Conservation (phyloP, 2,797 vertebrate species). For the Salmo trutta region DNA sequence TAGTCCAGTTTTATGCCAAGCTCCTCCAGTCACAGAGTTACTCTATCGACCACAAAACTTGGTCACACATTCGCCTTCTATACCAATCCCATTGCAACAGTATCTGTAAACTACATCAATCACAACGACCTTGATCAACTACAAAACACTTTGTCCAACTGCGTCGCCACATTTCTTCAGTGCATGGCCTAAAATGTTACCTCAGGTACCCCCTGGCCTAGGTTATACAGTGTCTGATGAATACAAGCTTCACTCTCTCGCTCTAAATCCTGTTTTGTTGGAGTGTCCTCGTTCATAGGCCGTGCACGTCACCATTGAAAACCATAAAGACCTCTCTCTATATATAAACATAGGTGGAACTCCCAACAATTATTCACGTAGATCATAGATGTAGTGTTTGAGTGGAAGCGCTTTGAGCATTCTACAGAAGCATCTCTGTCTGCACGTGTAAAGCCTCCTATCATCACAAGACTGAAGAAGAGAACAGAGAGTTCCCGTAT, state of each 20-base stretch:
- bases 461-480: not conserved
- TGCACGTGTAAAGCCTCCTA: not conserved
- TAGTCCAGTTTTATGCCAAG: not conserved
- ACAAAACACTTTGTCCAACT: not conserved
- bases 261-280: not conserved
- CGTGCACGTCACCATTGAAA: not conserved
- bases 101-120: not conserved
- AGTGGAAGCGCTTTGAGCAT: not conserved
- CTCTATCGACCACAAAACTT: not conserved
- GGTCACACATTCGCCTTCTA: not conserved
- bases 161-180: too few relatives aligned
- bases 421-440: not conserved
- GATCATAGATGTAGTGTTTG: not conserved
- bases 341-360: not conserved
- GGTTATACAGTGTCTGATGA: not conserved
- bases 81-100: not conserved
- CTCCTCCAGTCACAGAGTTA: not conserved
- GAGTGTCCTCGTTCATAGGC: not conserved
- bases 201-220: not conserved
- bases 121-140: not conserved
- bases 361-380: not conserved
- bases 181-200: not conserved
- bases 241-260: not conserved
- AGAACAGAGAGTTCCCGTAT: not conserved
- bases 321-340: not conserved